Evolutionary conservation across 2,113 vertebrate genomes (phyloP).

Genomic region (Alectura lathami): DNA sequence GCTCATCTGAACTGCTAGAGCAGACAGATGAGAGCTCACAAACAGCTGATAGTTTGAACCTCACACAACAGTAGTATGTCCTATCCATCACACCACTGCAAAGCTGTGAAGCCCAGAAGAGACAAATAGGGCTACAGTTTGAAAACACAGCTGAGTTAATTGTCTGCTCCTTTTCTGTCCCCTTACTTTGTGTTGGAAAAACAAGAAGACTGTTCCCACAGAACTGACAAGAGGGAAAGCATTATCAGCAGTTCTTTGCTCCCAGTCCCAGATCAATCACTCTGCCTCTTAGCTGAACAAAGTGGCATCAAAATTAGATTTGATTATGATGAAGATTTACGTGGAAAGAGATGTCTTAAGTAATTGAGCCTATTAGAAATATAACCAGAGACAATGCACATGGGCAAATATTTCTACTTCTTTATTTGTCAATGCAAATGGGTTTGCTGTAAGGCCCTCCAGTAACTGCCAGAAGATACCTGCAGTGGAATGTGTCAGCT

Average conservation of each 20-base stretch:
- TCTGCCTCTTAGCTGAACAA: slow-evolving; percentile 2
- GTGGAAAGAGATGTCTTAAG: slow-evolving; percentile 3
- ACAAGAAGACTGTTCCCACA: neutral
- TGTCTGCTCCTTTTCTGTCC: neutral
- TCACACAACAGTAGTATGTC: neutral
- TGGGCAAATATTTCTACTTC: neutral
- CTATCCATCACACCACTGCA: neutral
- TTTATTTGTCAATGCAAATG: neutral
- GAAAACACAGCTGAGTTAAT: neutral
- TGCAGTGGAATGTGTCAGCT: neutral
- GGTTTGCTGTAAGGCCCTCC: neutral
- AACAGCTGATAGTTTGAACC: neutral
- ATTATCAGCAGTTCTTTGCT: slow-evolving; percentile 1
- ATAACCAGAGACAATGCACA: neutral
- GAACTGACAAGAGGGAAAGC: neutral
- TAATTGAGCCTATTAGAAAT: slow-evolving; percentile 5
- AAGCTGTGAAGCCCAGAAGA: neutral
- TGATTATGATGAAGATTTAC: slow-evolving; percentile 3
- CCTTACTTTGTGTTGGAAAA: neutral
- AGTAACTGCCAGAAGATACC: neutral
- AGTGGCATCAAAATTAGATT: slow-evolving; percentile 51
- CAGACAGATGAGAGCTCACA: neutral
- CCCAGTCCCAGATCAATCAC: slow-evolving; percentile 27
- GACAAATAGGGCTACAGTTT: neutral
- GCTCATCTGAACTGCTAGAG: neutral